Percentiles rank a stretch among this genome's conserved stretches.
These are phyloP conservation scores for Bergia sp. DNA, from an alignment of 92 coral and sea anemone species.

Conservation along the genomic window DNA sequence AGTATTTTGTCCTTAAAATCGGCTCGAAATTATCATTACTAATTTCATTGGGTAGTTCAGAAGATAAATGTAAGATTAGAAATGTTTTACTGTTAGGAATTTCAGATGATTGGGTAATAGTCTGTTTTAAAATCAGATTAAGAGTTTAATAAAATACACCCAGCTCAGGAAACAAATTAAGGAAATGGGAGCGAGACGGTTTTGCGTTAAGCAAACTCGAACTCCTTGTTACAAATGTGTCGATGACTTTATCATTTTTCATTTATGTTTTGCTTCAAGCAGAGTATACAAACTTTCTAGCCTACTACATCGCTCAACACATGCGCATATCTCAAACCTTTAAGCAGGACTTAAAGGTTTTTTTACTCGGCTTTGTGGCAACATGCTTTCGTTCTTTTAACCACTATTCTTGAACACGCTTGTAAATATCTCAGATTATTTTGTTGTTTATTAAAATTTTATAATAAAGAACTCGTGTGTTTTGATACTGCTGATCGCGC, in stretches of 20 bases:
- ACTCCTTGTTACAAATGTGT: neutral
- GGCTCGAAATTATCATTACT: neutral
- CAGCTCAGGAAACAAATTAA: conserved; percentile 16
- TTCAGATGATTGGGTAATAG: conserved; percentile 6
- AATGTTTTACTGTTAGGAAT: neutral
- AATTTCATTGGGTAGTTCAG: no score
- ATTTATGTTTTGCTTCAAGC: neutral
- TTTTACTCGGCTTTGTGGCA: neutral
- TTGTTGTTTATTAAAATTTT: conserved; percentile 32
- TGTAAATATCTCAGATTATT: conserved; percentile 13
- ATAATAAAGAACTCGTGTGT: conserved; percentile 1
- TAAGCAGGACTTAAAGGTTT: conserved; percentile 13
- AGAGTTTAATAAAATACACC: neutral
- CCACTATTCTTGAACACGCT: neutral
- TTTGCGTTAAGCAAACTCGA: neutral
- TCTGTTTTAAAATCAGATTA: conserved; percentile 8
- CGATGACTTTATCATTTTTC: neutral
- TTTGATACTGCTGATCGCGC: neutral
- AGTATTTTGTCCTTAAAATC: neutral
- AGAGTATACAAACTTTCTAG: neutral
- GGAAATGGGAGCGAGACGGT: neutral
- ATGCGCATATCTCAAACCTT: neutral
- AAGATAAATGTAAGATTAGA: conserved; percentile 3
- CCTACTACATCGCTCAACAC: no score
- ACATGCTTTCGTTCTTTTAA: neutral